phyloP scores from a whole-genome alignment of 2,888 invertebrate species.

The Lysandra coridon region DNA sequence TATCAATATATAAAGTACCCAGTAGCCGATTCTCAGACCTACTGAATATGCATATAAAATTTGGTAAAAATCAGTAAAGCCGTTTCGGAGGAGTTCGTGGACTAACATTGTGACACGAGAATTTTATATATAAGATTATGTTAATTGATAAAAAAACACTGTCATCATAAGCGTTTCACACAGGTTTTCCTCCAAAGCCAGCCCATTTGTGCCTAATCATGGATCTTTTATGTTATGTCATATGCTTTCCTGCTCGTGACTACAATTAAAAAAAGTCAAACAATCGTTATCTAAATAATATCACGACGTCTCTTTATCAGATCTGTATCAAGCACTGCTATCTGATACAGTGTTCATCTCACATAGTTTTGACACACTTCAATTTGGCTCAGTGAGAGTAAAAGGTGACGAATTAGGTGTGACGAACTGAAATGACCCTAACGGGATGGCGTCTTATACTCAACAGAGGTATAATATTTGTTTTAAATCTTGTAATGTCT shows the following conservation, averaged over 20 bases:
- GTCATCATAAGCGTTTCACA: no score
- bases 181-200: neutral
- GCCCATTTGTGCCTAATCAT: neutral
- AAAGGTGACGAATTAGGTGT: no score
- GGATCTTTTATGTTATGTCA: neutral
- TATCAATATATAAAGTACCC: no score
- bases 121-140: no score
- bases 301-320: neutral
- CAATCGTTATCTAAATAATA: neutral
- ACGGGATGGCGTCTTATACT: conserved; percentile 64
- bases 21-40: no score
- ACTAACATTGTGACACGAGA: no score
- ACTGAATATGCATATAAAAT: no score
- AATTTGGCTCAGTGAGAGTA: conserved; percentile 17
- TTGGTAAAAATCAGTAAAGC: no score
- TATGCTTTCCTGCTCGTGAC: neutral
- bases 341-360: conserved; percentile 14
- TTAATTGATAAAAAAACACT: no score
- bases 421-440: conserved; percentile 51
- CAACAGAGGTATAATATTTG: conserved; percentile 57
- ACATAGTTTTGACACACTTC: conserved; percentile 32
- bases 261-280: neutral
- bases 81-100: no score
- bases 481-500: no score
- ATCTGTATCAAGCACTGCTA: neutral